Evolutionary conservation across 2,113 vertebrate species (phyloP).

Genomic region (Lepidothrix coronata): DNA sequence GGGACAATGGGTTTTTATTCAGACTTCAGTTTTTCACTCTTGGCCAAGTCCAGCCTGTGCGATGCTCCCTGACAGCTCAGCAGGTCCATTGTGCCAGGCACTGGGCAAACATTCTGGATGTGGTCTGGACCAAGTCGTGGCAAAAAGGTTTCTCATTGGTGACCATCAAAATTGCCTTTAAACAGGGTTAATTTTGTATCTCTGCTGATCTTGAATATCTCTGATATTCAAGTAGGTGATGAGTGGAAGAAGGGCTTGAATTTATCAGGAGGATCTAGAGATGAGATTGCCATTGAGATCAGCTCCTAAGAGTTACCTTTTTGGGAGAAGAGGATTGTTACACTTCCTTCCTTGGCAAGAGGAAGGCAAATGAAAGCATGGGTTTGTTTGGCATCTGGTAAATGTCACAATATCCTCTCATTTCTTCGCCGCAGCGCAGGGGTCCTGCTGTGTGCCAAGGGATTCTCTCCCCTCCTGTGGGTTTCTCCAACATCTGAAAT

Average conservation of each 20-base stretch:
- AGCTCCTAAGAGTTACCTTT: background rate
- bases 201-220: background rate
- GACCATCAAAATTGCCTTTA: background rate
- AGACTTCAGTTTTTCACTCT: background rate
- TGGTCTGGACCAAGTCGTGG: background rate
- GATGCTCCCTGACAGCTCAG: background rate
- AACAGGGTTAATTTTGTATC: background rate
- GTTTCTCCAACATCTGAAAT: background rate
- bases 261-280: background rate
- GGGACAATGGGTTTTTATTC: background rate
- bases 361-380: background rate
- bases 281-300: background rate
- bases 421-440: fast-evolving
- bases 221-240: background rate
- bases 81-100: background rate
- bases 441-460: background rate
- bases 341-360: background rate
- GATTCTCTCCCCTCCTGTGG: background rate
- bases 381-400: background rate
- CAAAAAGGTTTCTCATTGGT: background rate
- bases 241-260: background rate
- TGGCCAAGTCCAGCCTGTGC: background rate
- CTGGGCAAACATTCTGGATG: background rate
- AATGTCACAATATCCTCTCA: background rate
- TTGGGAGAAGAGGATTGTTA: background rate